These are phyloP conservation scores for Cataglyphis altisquamis DNA, from an alignment of 2,888 invertebrate genomes.

Conservation along the genomic window DNA sequence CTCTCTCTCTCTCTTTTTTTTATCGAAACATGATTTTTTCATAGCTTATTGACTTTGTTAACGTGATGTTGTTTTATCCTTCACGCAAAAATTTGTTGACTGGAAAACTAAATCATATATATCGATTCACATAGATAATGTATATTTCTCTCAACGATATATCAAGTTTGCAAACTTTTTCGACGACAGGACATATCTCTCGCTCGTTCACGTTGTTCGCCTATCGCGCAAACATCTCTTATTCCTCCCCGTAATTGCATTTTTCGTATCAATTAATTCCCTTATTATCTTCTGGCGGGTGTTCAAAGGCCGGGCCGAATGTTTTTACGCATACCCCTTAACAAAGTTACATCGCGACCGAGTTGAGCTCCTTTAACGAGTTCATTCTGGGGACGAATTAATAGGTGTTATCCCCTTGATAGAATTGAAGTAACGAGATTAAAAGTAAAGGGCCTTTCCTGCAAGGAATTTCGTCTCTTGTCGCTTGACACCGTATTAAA, in stretches of 20 bases:
- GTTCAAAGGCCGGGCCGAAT: slow-evolving; percentile 62
- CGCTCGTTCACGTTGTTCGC: slow-evolving; percentile 4
- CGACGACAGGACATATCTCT: background rate
- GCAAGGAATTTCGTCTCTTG: slow-evolving; percentile 71
- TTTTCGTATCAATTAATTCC: slow-evolving; percentile 47
- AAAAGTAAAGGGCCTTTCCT: slow-evolving; percentile 73
- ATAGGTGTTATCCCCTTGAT: slow-evolving; percentile 78
- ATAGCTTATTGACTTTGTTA: slow-evolving; percentile 11
- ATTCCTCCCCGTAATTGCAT: slow-evolving; percentile 38
- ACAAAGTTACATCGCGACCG: slow-evolving; percentile 72
- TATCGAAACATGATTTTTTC: slow-evolving; percentile 20
- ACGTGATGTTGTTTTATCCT: background rate
- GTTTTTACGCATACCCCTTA: slow-evolving; percentile 68
- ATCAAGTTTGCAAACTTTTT: background rate
- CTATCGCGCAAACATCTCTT: slow-evolving; percentile 33
- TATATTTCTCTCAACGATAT: background rate
- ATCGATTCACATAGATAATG: background rate
- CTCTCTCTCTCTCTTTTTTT: background rate
- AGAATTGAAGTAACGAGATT: slow-evolving; percentile 77
- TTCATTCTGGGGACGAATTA: slow-evolving; percentile 76
- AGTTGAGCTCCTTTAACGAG: slow-evolving; percentile 76
- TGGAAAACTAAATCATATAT: background rate
- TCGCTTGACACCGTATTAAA: slow-evolving; percentile 67
- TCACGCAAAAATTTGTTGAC: background rate
- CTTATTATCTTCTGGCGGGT: slow-evolving; percentile 46